Evolutionary conservation across 2,888 invertebrate genomes (phyloP).

Genomic region (Cephus rjabovi): DNA sequence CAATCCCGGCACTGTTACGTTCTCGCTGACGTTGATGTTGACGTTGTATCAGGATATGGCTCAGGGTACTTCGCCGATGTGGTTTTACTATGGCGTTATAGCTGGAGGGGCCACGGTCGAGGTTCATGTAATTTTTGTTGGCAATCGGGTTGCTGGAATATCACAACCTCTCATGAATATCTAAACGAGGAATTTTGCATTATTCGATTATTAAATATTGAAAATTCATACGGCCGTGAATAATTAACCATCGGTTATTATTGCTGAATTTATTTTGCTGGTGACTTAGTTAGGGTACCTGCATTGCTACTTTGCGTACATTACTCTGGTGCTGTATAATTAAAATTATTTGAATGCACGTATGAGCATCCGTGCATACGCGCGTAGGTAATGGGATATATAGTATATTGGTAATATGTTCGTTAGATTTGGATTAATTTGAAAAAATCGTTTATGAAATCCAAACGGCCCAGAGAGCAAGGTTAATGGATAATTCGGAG

Average conservation of each 20-base stretch:
- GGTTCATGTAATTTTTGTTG: neutral
- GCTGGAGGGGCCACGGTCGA: slow-evolving; percentile 1
- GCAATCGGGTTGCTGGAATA: neutral
- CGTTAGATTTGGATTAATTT: neutral
- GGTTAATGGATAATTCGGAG: too few relatives aligned
- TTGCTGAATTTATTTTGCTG: neutral
- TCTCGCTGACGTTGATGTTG: slow-evolving; percentile 19
- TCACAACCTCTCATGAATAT: neutral
- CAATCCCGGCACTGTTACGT: neutral
- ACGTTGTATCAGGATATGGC: slow-evolving; percentile 5
- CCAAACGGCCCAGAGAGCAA: too few relatives aligned
- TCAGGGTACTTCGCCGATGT: slow-evolving; percentile 17
- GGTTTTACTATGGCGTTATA: slow-evolving; percentile 24
- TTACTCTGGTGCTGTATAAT: neutral
- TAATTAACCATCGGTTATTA: neutral
- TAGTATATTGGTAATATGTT: neutral
- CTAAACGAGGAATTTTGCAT: neutral
- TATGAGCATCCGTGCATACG: too few relatives aligned
- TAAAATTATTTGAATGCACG: neutral
- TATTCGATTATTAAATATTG: neutral
- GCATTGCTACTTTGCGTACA: neutral
- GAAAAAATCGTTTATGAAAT: neutral
- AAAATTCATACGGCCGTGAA: neutral
- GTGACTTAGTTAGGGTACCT: neutral
- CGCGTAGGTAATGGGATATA: too few relatives aligned